Evolutionary conservation across 2,797 vertebrate species (phyloP), one percentile per base, ranked within the genome.

Genomic region (Anguilla anguilla): DNA sequence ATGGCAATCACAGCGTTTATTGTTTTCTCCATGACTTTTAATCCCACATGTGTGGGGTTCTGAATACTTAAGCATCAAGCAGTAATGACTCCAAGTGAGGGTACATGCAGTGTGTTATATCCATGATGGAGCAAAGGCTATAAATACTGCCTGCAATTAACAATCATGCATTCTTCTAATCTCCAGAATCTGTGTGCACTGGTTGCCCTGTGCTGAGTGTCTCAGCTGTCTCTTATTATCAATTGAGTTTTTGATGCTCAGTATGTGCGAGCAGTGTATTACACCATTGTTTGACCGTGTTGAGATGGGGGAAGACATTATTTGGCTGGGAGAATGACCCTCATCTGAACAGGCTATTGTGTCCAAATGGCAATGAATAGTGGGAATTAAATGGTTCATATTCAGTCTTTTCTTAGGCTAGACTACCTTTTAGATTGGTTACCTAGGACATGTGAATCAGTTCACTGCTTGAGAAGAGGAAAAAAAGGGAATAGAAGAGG

Each of bases 141-240:
- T 49, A 90, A 87, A 90, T 86, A 35, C 61, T 81, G 59, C 69
- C n/a, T 57, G 43, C 43, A 83, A 89, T 91, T 91, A 88, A 90
- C 81, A 82, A 87, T 88, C 83, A 85, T 49, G 77, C 87, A 35
- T 59, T 31, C 46, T n/a, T 64, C 22, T 46, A 64, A 61, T 79
- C 55, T 82, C 49, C 86, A 39, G 19, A 22, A n/a, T 51, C 19
- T 82, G 79, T 25, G 46, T 11, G 22, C 79, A 51, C 43, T 82
- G 79, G 79, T 11, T 25, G 22, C 79, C 46, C 19, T n/a, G 74
- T 43, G 35, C 74, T 15, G 17, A 43, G 1, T 15, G 19, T 77
- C 28, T 4, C 25, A n/a, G 35, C 74, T 19, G 11, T 77, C 74
- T 43, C 35, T 77, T 43, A 77, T 43, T 43, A 39, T 17, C 3